Base-by-base conservation (phyloP, 35 echinoderm and acorn worm species). In the Amphiura filiformis region DNA sequence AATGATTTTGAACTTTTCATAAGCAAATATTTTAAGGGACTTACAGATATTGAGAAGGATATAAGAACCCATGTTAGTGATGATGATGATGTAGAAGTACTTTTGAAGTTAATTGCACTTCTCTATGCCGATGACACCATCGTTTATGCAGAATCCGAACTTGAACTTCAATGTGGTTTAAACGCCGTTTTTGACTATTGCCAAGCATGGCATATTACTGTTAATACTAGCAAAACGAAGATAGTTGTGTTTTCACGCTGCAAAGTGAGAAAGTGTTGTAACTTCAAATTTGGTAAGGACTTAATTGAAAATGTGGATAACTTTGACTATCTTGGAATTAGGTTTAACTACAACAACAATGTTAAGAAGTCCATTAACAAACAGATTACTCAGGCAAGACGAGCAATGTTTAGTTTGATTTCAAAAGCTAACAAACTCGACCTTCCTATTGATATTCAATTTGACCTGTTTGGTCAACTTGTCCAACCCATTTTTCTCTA, bases 171-270 rank as follows among this genome's bases (percentile, higher is more conserved):
- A 31, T 1, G 34, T 37, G 78, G 13, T 17, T 36, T 39, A 80
- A 36, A 80, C 26, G 78, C 34, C 2, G 78, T 80, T 1, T 36
- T 37, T 17, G 38, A 80, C 35, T 36, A 80, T 80, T 80, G 78
- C 26, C 34, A 36, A 37, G 5, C 78, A 32, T 80, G 78, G 78
- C 78, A 80, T 36, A 7, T 80, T 13, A 80, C 78, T 80, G 78
- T 80, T 26, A 80, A 80, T 80, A 80, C 78, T 1, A 80, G 34
- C 78, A 80, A 80, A 80, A 80, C 78, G 4, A 80, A 80, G 78
- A 80, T 80, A 4, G 78, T 80, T 36, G 3, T 80, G 13, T 80
- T 36, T 36, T 36, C 75, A 35, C 34, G 38, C 1, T 13, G 38
- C 15, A 80, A 80, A 39, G 78, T 80, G 34, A 80, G 4, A n/a